Percentiles rank a stretch among this genome's conserved stretches.
These are phyloP conservation scores for Microtus ochrogaster DNA, from an alignment of 2,113 vertebrate species.

Conservation along the genomic window DNA sequence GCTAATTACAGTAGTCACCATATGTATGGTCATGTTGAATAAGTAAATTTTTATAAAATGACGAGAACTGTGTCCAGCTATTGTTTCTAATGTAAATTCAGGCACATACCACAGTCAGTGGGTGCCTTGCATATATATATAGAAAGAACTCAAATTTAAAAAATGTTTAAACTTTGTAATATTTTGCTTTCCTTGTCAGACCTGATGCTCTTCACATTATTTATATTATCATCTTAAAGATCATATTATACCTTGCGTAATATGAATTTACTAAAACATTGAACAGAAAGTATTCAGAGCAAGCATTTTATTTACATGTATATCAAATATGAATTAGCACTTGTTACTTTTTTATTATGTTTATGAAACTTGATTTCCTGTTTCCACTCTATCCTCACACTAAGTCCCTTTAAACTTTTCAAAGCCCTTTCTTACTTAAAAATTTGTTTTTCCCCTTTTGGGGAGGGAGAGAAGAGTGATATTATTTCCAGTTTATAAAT, in stretches of 20 bases:
- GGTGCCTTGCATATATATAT: not conserved
- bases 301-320: not conserved
- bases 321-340: slow-evolving; percentile 11
- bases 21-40: not conserved
- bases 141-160: slow-evolving; percentile 52
- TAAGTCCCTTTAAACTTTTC: not conserved
- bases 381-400: not conserved
- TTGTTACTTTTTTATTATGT: not conserved
- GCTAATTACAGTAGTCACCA: not conserved
- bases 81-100: slow-evolving; percentile 30
- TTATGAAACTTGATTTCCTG: not conserved
- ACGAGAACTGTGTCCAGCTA: not conserved
- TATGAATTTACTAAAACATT: slow-evolving; percentile 40
- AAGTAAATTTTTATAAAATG: slow-evolving; percentile 12
- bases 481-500: slow-evolving; percentile 12
- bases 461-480: not conserved
- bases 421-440: slow-evolving; percentile 40
- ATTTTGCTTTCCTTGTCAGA: not conserved
- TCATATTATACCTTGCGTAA: not conserved
- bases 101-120: not conserved
- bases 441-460: not conserved
- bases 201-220: not conserved
- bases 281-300: not conserved
- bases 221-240: not conserved
- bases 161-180: slow-evolving; percentile 38